A percentile compares a stretch with the other conserved stretches of the same genome.
phyloP scores from a whole-genome alignment of 2,113 vertebrate genomes.

The Phaetusa simplex region DNA sequence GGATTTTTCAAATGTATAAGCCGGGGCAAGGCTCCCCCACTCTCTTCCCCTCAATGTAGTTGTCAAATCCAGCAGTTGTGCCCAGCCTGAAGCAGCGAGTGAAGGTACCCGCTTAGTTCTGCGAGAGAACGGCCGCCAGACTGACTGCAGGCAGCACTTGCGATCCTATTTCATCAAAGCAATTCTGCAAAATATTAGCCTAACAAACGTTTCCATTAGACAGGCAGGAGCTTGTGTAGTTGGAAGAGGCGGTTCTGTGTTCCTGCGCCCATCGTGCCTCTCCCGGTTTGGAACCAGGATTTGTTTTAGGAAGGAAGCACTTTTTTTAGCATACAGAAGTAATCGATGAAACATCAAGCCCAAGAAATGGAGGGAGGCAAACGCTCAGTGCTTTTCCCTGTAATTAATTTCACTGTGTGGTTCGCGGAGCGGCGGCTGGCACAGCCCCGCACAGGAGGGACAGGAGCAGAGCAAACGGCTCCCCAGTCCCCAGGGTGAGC shows the following conservation, averaged over 20 bases:
- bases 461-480: constrained; percentile 22
- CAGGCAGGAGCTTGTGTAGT: not conserved
- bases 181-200: not conserved
- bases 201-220: not conserved
- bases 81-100: rapidly evolving
- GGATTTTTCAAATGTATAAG: not conserved
- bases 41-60: not conserved
- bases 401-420: constrained; percentile 21
- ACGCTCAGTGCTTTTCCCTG: constrained; percentile 27
- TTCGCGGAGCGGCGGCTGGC: not conserved
- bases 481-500: not conserved
- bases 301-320: not conserved
- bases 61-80: not conserved
- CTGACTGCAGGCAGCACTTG: not conserved
- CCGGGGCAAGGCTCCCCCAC: not conserved
- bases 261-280: not conserved
- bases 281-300: not conserved
- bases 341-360: not conserved
- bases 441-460: not conserved
- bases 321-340: not conserved
- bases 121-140: not conserved
- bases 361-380: constrained; percentile 20
- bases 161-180: rapidly evolving
- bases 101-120: not conserved
- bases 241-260: not conserved